These are phyloP conservation scores for Falco biarmicus DNA, from an alignment of 2,797 vertebrate genomes.

Conservation along the genomic window DNA sequence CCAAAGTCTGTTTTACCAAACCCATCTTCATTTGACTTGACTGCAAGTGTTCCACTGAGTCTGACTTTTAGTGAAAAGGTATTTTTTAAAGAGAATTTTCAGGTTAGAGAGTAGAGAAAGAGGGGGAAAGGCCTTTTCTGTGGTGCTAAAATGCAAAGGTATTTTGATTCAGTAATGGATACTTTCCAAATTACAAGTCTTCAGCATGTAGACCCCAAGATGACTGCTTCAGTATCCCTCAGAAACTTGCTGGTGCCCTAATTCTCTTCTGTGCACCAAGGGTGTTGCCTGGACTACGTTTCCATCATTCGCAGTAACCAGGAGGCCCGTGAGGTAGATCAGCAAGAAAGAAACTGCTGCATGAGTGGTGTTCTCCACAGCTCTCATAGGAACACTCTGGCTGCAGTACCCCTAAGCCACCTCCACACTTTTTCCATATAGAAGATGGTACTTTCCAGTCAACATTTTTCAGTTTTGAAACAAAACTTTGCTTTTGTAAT, in stretches of 20 bases:
- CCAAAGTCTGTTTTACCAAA: not conserved
- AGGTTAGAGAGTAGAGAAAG: not conserved
- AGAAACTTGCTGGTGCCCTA: not conserved
- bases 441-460: not conserved
- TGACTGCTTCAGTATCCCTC: not conserved
- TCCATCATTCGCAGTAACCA: not conserved
- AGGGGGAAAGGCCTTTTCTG: not conserved
- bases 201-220: not conserved
- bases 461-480: not conserved
- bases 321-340: not conserved
- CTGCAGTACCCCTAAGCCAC: not conserved
- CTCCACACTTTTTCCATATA: not conserved
- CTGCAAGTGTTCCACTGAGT: not conserved
- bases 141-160: not conserved
- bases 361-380: fast-evolving
- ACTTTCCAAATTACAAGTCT: not conserved
- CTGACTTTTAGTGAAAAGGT: not conserved
- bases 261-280: not conserved
- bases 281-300: not conserved
- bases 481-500: not conserved
- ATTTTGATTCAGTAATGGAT: not conserved
- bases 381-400: not conserved
- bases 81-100: not conserved
- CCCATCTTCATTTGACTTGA: not conserved
- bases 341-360: not conserved